Evolutionary conservation across 2,888 invertebrate genomes (phyloP), one percentile per base, ranked within the genome.

Genomic region (Tiliacea aurago): DNA sequence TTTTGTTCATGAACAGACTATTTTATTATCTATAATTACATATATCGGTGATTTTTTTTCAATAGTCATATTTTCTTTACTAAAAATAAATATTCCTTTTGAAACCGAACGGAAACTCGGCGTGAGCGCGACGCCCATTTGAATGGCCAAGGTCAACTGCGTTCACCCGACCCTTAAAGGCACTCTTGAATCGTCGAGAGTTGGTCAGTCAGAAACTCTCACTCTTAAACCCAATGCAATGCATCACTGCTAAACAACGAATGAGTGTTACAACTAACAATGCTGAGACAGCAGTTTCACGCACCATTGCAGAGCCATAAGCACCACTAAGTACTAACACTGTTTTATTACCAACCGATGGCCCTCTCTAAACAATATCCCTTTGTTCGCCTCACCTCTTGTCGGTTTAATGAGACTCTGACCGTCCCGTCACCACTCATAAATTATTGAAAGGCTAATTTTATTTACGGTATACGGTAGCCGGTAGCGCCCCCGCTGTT

Each of bases 291-390:
- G 59, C 59, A 73, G 64, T 69, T 76, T 69, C 64, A 73, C 82
- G 85, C 77, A 18, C 73, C 64, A 73, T 70, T 66, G 37, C 67
- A 56, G 45, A 70, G 33, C 41, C 68, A 53, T 67, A 64, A 73
- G 66, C 64, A 66, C 13, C 74, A 41, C 65, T 75, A 69, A 84
- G 73, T 73, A 76, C 83, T 64, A 73, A 79, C 71, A 82, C 73
- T 47, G 56, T 82, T 85, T 83, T 84, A 83, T 72, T 69, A 64
- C 78, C 53, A 58, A 70, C 45, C 70, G 56, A 73, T 83, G 81
- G 85, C 84, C 85, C 85, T 87, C 83, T 84, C 84, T 85, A 87
- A 90, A 92, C 90, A 92, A 91, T 91, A 89, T 87, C 86, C 88
- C 89, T 91, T 92, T 92, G 91, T 92, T 87, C 87, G 72, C 78